phyloP scores from a whole-genome alignment of 2,797 vertebrate species.

The Chlorospingus semifuscus region DNA sequence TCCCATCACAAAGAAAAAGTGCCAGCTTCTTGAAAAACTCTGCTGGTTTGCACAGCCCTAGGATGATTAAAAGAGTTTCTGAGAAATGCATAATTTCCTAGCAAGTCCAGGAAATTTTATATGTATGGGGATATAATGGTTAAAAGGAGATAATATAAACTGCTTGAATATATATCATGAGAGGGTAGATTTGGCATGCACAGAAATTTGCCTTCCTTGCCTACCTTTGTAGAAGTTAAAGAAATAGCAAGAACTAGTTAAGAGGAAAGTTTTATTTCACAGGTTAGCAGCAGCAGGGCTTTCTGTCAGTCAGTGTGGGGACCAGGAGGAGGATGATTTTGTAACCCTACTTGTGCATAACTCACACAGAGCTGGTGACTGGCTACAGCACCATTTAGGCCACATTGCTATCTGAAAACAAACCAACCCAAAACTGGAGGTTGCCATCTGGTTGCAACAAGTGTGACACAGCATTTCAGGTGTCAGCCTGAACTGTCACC shows the following conservation, averaged over 20 bases:
- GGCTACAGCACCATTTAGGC: background rate
- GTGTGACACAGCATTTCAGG: background rate
- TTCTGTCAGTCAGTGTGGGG: background rate
- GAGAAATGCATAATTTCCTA: background rate
- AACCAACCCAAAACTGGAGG: background rate
- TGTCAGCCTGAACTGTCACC: background rate
- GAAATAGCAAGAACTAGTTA: background rate
- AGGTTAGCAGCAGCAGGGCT: background rate
- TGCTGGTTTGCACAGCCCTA: background rate
- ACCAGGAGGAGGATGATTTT: background rate
- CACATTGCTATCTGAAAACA: background rate
- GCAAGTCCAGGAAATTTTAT: background rate
- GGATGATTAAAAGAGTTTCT: background rate
- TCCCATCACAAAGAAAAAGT: background rate
- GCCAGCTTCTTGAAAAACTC: background rate
- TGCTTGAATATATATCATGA: too few species aligned
- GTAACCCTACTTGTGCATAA: background rate
- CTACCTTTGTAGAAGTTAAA: background rate
- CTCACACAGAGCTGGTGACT: background rate
- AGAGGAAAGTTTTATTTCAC: background rate
- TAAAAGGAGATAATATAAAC: background rate
- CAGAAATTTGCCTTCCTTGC: background rate
- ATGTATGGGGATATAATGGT: background rate
- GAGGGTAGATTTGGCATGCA: background rate
- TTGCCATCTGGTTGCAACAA: background rate